Conservation (phyloP, 2,797 vertebrate species). For the Platyrinchus mystaceus region DNA sequence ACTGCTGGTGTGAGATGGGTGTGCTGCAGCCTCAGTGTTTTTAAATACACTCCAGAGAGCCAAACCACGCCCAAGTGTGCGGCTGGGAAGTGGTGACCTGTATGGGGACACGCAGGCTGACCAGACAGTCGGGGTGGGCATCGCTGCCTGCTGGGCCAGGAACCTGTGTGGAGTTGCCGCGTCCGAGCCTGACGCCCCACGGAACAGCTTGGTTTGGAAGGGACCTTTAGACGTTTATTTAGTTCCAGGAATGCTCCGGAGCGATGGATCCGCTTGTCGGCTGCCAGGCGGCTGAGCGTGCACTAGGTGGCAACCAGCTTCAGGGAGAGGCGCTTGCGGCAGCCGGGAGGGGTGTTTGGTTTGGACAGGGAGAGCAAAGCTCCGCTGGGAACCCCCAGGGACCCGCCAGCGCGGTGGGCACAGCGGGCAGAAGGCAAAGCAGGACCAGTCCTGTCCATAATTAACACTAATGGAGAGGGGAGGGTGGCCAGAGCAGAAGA, state of each 20-base stretch:
- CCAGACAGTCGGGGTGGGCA: accelerated
- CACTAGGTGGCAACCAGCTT: conserved; percentile 29
- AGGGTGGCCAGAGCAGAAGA: not conserved
- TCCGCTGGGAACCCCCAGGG: not conserved
- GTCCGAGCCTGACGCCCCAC: not conserved
- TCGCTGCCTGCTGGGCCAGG: not conserved
- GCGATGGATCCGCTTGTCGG: accelerated
- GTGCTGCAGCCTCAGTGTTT: not conserved
- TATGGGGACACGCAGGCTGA: not conserved
- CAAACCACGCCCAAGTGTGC: accelerated
- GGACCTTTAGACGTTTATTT: accelerated
- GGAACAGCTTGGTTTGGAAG: not conserved
- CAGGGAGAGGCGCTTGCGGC: not conserved
- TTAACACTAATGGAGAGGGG: not conserved
- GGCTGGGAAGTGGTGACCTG: accelerated
- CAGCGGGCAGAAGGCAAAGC: not conserved
- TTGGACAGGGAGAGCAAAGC: not conserved
- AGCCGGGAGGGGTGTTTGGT: not conserved
- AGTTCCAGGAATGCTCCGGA: not conserved
- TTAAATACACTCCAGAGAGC: not conserved
- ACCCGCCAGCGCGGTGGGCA: not conserved
- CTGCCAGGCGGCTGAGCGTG: not conserved
- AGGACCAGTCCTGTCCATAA: not conserved
- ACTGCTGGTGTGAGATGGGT: accelerated
- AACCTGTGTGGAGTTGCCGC: not conserved